Evolutionary conservation across 2,888 invertebrate genomes (phyloP), one percentile per base, ranked within the genome.

Genomic region (Melipona beecheii): DNA sequence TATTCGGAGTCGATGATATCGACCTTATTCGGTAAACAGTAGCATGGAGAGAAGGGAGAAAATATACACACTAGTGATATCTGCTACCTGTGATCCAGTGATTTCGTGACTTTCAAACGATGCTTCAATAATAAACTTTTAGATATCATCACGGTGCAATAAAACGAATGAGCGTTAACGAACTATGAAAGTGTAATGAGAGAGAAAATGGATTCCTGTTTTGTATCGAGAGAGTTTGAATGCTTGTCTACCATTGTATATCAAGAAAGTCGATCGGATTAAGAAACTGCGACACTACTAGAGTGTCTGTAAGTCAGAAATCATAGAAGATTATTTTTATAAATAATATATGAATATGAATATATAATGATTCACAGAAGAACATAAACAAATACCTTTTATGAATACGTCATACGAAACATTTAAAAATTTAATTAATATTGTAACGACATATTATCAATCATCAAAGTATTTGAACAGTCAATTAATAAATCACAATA

Each of bases 21-120:
- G 71, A 52, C 80, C 54, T 72, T n/a, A 5, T n/a, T 36, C 71
- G 49, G 52, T 80, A 72, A 83, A 81, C 68, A 76, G 56, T 17
- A 4, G 27, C 31, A 27, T 19, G 24, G 2, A 3, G 15, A 71
- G 43, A 21, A n/a, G 15, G 24, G 36, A 24, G 31, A 4, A 24
- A n/a, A 54, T n/a, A 31, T 68, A 50, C 56, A 31, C 60, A 24
- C 56, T 54, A 52, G 65, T 24, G 69, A 43, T 27, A 27, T 11
- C 21, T 0, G 21, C 1, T 36, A 70, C 17, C 15, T 2, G 9
- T 17, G 75, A 49, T 43, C 56, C 66, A 75, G 71, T 75, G 66
- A 75, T 50, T 36, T 56, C 49, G 21, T 36, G 66, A 49, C 43
- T 24, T 19, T 75, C 65, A 68, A 27, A 4, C 24, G 17, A 58